Conservation (phyloP, 2,888 invertebrate genomes). For the Drosophila lacicola region DNA sequence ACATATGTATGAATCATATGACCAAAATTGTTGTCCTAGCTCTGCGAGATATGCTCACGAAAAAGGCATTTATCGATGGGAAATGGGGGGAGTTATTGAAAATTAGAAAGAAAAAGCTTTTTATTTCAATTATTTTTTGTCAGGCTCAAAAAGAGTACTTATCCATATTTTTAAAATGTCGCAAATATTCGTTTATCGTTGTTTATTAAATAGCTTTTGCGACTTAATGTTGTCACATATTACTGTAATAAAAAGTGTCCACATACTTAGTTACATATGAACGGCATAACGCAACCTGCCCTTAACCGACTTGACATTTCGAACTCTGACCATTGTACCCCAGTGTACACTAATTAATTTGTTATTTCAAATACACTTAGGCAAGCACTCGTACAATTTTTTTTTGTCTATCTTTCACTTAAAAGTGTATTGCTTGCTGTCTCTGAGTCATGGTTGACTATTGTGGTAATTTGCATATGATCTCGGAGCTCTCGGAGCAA, state of each 20-base stretch:
- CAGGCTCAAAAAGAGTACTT: too few species aligned
- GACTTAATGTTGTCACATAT: not conserved
- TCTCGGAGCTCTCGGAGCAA: constrained; percentile 26
- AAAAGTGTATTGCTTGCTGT: constrained; percentile 14
- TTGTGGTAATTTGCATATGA: constrained; percentile 60
- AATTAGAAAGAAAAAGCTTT: too few species aligned
- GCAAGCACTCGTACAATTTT: not conserved
- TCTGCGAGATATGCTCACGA: too few species aligned
- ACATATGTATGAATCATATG: too few species aligned
- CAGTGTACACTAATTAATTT: constrained; percentile 43
- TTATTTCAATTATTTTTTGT: too few species aligned
- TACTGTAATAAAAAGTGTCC: not conserved
- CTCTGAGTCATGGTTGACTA: constrained; percentile 34
- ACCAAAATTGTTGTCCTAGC: too few species aligned
- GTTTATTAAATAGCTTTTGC: too few species aligned
- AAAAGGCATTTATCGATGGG: too few species aligned
- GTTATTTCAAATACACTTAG: constrained; percentile 47
- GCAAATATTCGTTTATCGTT: too few species aligned
- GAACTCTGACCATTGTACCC: constrained; percentile 62
- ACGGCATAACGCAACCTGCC: constrained; percentile 3
- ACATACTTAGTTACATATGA: not conserved
- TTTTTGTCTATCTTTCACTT: not conserved
- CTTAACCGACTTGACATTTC: constrained; percentile 14
- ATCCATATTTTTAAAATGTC: too few species aligned
- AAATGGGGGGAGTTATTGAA: too few species aligned